These are phyloP conservation scores for Anticlea derivata DNA, from an alignment of 2,888 invertebrate genomes.

Conservation along the genomic window DNA sequence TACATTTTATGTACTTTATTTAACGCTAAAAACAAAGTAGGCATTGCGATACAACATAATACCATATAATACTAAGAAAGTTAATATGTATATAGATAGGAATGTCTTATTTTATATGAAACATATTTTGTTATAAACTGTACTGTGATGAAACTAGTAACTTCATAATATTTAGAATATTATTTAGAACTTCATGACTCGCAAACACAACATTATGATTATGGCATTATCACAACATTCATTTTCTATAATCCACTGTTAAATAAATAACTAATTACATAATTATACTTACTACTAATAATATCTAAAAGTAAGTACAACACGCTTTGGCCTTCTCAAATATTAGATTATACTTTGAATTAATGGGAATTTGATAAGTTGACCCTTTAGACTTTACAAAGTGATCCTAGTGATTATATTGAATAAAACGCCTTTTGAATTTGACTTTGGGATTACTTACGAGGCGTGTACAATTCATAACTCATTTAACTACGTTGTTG, in stretches of 20 bases:
- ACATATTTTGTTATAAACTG: background rate
- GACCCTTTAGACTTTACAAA: background rate
- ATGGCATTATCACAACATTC: background rate
- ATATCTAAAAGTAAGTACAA: constrained; percentile 14
- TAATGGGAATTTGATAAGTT: constrained; percentile 1
- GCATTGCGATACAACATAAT: background rate
- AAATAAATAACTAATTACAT: constrained; percentile 5
- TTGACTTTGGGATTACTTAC: background rate
- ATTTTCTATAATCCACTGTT: background rate
- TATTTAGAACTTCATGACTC: constrained; percentile 2
- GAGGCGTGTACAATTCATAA: background rate
- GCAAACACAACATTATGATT: background rate
- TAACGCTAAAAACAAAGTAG: background rate
- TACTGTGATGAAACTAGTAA: background rate
- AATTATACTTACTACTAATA: background rate
- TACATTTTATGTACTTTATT: constrained; percentile 27
- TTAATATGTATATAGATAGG: no score
- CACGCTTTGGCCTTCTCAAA: constrained; percentile 1
- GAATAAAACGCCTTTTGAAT: no score
- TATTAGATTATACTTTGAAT: background rate
- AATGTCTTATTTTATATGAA: background rate
- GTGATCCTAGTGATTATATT: no score
- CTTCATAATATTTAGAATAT: background rate
- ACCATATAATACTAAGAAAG: no score
- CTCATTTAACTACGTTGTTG: background rate